Base-by-base conservation (phyloP, 2,113 vertebrate species). In the Heterotilapia buettikoferi region DNA sequence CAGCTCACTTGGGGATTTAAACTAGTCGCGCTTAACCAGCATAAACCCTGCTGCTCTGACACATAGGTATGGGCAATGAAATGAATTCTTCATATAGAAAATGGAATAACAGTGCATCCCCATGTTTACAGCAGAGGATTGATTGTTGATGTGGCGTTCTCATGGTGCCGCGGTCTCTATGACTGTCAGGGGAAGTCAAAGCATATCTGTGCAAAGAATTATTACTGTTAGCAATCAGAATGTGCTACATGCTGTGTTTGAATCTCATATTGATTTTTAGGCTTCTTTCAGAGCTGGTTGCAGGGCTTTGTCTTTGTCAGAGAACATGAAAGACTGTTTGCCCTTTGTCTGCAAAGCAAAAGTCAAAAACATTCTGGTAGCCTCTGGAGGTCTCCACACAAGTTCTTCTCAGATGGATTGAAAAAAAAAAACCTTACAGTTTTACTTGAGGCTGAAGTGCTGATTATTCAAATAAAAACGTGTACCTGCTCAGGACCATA, bases 201-300 rank as follows among this genome's bases (percentile, higher is more conserved):
- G 6, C 26, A 10, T 47, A 26, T 18, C 24, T 76, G 26, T 71
- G 79, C 40, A 9, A 50, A 57, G 33, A 50, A 78, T 4, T 76
- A 31, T 78, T 90, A 83, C 63, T 73, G 80, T 21, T 81, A 40
- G 57, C 50, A 47, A 21, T 80, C 76, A 80, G 82, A 81, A 13
- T 66, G 29, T 57, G 71, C 78, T 61, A 63, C 73, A 57, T 88
- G 66, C 40, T 86, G 85, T 63, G 50, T 73, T 91, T 73, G 89
- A 88, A 80, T 89, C 45, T 78, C 24, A 29, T 52, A 91, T 91
- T 89, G 89, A 92, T 91, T 92, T 86, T 80, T 54, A 73, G 71
- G 43, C 61, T 86, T 78, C 56, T 82, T 88, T 84, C 80, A 88
- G 31, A 82, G 63, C 26, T 29, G 63, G 31, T 83, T 81, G 61